Evolutionary conservation across 2,888 invertebrate species (phyloP).

Genomic region (Stratiomys singularior): DNA sequence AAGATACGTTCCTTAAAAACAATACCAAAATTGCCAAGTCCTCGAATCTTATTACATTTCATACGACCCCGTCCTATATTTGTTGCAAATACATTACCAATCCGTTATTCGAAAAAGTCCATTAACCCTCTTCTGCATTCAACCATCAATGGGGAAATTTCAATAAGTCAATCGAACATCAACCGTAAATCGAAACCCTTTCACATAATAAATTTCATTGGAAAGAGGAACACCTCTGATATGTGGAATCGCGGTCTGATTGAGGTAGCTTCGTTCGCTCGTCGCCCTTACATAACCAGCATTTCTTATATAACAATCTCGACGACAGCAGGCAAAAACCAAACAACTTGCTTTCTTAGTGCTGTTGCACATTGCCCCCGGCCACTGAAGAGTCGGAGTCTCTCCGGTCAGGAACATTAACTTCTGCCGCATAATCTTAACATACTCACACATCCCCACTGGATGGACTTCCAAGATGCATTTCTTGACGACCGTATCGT

Average conservation of each 20-base stretch:
- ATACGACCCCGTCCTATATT: background rate
- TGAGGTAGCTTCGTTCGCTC: background rate
- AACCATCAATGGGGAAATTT: background rate
- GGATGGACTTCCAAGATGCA: constrained; percentile 23
- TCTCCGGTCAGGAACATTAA: background rate
- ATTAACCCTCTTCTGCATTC: constrained; percentile 27
- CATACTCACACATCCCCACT: constrained; percentile 33
- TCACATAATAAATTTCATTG: constrained; percentile 41
- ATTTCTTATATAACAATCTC: constrained; percentile 43
- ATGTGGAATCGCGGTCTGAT: constrained; percentile 1
- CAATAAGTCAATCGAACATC: constrained; percentile 45
- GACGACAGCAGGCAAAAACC: background rate
- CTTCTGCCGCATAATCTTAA: constrained; percentile 34
- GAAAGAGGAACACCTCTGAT: constrained; percentile 11
- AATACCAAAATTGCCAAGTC: too few relatives aligned
- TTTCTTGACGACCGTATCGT: constrained; percentile 27
- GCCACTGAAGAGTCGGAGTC: background rate
- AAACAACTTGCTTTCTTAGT: constrained; percentile 5
- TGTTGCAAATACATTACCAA: too few relatives aligned
- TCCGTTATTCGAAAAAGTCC: constrained; percentile 30
- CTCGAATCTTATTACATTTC: too few relatives aligned
- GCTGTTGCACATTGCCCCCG: background rate
- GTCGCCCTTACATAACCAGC: constrained; percentile 37
- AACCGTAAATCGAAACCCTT: constrained; percentile 42
- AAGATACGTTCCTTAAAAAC: too few relatives aligned